A percentile compares a stretch with the other conserved stretches of the same genome.
phyloP scores from a whole-genome alignment of 1,140 invertebrate species.

The Meteorus sp. region DNA sequence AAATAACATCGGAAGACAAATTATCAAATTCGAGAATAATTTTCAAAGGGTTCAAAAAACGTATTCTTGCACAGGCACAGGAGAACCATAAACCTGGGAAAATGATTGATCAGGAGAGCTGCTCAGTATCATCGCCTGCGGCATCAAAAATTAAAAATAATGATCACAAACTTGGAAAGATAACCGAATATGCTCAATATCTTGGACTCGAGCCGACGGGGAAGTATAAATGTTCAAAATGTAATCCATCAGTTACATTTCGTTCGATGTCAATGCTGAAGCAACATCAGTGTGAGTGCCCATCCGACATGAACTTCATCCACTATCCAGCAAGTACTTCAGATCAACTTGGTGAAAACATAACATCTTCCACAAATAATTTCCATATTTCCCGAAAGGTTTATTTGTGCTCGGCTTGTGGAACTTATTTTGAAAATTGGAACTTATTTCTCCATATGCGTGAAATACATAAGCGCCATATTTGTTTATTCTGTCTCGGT shows the following conservation, averaged over 20 bases:
- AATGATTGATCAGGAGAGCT: background rate
- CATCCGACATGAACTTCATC: conserved; percentile 10
- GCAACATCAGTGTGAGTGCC: conserved; percentile 64
- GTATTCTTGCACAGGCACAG: conserved; percentile 44
- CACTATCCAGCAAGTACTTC: conserved; percentile 35
- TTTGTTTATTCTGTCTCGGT: conserved; percentile 77
- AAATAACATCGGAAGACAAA: conserved; percentile 41
- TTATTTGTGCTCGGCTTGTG: conserved; percentile 76
- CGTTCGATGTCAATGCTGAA: conserved; percentile 63
- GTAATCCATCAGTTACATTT: conserved; percentile 62
- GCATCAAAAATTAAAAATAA: conserved; percentile 33
- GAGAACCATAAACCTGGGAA: conserved; percentile 33
- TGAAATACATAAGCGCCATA: conserved; percentile 74
- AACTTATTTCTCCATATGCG: conserved; percentile 81
- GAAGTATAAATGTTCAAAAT: conserved; percentile 64
- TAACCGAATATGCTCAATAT: conserved; percentile 70
- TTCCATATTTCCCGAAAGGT: conserved; percentile 73
- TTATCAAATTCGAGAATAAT: conserved; percentile 34
- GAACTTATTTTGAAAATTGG: conserved; percentile 81
- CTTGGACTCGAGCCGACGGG: conserved; percentile 67
- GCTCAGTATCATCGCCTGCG: background rate
- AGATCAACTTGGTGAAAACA: conserved; percentile 34
- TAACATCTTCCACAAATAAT: conserved; percentile 48
- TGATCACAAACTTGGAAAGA: conserved; percentile 49
- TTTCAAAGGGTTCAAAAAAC: conserved; percentile 52